phyloP scores from a whole-genome alignment of 2,797 vertebrate genomes.

The Denticeps clupeoides region DNA sequence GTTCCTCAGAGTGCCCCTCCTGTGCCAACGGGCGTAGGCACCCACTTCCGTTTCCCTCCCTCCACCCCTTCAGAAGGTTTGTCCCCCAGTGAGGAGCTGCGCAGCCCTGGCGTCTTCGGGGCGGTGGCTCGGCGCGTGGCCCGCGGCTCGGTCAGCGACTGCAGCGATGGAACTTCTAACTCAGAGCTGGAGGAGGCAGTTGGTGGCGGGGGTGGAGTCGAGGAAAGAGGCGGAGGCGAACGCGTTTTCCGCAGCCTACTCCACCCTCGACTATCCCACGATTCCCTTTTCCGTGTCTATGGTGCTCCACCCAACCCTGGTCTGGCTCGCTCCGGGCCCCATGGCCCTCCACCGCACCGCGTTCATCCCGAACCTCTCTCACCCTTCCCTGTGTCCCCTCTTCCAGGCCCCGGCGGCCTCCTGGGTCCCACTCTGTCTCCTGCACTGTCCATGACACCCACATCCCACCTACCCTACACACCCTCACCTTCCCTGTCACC shows the following conservation, averaged over 20 bases:
- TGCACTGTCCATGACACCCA: slow-evolving; percentile 77
- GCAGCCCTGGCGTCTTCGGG: slow-evolving; percentile 68
- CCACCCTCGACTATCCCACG: slow-evolving; percentile 65
- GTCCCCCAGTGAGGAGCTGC: slow-evolving; percentile 72
- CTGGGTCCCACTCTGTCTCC: slow-evolving; percentile 74
- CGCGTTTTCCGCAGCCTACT: slow-evolving; percentile 52
- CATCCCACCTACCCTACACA: slow-evolving; percentile 74
- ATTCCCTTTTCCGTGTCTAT: slow-evolving; percentile 76
- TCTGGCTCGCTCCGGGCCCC: slow-evolving; percentile 41
- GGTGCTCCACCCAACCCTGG: slow-evolving; percentile 48
- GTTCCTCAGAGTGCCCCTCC: slow-evolving; percentile 85
- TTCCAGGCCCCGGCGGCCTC: slow-evolving; percentile 57
- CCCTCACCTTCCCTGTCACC: slow-evolving; percentile 79
- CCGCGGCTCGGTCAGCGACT: slow-evolving; percentile 82
- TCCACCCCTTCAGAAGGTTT: slow-evolving; percentile 77
- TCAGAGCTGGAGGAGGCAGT: slow-evolving; percentile 78
- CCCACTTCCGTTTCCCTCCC: slow-evolving; percentile 81
- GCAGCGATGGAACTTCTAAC: slow-evolving; percentile 81
- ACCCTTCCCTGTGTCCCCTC: slow-evolving; percentile 69
- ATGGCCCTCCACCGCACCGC: slow-evolving; percentile 37
- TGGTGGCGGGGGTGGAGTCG: slow-evolving; percentile 45
- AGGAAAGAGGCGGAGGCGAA: slow-evolving; percentile 35
- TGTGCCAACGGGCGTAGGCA: slow-evolving; percentile 61
- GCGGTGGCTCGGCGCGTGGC: slow-evolving; percentile 73
- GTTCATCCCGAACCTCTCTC: slow-evolving; percentile 60